phyloP scores from a whole-genome alignment of 2,888 invertebrate species.

The Nephrotoma guestfalica region DNA sequence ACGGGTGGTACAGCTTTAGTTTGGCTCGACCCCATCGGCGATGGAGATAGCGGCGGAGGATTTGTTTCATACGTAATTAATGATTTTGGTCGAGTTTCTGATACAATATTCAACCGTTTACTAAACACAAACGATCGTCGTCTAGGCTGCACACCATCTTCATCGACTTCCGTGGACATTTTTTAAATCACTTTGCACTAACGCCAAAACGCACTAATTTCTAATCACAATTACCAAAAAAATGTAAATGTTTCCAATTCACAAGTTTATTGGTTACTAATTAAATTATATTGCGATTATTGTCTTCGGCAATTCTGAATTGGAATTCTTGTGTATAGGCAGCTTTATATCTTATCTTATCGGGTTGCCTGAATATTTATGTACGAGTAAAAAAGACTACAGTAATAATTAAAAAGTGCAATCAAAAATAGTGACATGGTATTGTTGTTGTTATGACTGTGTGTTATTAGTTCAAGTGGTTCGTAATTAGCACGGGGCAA shows the following conservation, averaged over 20 bases:
- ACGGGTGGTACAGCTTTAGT: neutral
- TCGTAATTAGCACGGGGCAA: neutral
- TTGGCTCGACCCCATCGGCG: neutral
- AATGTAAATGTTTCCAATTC: neutral
- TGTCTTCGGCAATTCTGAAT: neutral
- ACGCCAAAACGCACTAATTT: neutral
- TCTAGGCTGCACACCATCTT: neutral
- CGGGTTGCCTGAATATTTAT: neutral
- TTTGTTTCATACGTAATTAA: neutral
- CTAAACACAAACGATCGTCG: neutral
- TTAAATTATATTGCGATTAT: neutral
- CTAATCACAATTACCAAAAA: neutral
- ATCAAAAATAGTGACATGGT: neutral
- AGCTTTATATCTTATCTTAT: neutral
- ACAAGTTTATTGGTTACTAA: neutral
- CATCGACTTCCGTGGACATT: neutral
- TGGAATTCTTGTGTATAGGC: neutral
- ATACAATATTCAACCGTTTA: neutral
- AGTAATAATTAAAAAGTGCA: neutral
- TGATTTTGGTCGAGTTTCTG: neutral
- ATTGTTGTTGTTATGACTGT: neutral
- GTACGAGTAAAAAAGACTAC: neutral
- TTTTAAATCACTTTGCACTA: neutral
- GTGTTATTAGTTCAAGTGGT: neutral
- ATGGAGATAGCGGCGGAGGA: neutral